Percentiles rank a stretch among this genome's conserved stretches.
Evolutionary conservation across 2,888 invertebrate species (phyloP).

Genomic region (Pyrgus malvae): DNA sequence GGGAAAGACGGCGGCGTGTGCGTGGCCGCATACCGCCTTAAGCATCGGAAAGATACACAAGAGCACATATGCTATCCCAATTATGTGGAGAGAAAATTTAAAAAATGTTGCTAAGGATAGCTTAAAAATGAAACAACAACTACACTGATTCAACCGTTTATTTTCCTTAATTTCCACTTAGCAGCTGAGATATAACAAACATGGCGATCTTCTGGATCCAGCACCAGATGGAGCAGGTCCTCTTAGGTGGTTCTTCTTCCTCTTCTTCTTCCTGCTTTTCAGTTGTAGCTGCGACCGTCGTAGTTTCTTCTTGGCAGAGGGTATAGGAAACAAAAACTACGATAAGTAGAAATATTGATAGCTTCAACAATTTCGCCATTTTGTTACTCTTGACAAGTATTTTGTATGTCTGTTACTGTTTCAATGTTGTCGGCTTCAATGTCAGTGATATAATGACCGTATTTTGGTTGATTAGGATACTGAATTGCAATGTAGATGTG

Average conservation of each 20-base stretch:
- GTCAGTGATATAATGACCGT: background rate
- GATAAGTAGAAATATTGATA: conserved; percentile 47
- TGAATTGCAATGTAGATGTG: conserved; percentile 14
- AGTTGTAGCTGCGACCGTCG: conserved; percentile 49
- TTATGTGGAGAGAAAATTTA: too few relatives aligned
- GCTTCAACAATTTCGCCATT: conserved; percentile 42
- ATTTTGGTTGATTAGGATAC: conserved; percentile 5
- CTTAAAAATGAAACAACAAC: too few relatives aligned
- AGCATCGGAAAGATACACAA: too few relatives aligned
- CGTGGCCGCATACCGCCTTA: too few relatives aligned
- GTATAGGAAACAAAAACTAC: conserved; percentile 46
- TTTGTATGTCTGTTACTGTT: background rate
- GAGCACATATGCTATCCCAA: too few relatives aligned
- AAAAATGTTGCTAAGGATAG: too few relatives aligned
- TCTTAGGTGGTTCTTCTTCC: conserved; percentile 62
- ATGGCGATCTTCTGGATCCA: conserved; percentile 79
- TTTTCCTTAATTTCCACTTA: conserved; percentile 57
- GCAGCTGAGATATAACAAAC: conserved; percentile 73
- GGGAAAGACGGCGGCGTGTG: too few relatives aligned
- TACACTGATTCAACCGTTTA: too few relatives aligned
- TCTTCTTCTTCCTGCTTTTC: conserved; percentile 57
- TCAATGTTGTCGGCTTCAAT: background rate
- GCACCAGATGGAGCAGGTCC: conserved; percentile 75
- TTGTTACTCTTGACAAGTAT: background rate
- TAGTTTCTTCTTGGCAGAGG: conserved; percentile 58